Evolutionary conservation across 2,113 vertebrate genomes (phyloP).

Genomic region (Psittacara wagleri): DNA sequence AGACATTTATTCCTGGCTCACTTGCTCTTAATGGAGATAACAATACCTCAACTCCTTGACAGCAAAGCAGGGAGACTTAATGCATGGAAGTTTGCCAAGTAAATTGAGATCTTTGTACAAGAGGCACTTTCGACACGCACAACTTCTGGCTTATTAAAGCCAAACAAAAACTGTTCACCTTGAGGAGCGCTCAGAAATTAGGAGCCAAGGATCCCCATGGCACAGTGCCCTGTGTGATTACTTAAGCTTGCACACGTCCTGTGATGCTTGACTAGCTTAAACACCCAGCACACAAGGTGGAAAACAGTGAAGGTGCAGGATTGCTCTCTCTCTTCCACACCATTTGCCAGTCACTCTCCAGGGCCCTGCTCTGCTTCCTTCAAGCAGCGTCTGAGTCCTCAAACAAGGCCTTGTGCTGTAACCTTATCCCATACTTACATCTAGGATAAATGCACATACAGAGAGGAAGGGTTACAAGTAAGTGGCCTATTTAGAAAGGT

Average conservation of each 20-base stretch:
- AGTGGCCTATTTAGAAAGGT: slow-evolving; percentile 52
- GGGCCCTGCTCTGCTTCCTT: neutral
- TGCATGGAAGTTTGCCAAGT: slow-evolving; percentile 51
- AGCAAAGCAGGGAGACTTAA: slow-evolving; percentile 34
- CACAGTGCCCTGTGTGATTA: neutral
- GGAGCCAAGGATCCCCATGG: neutral
- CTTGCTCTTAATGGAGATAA: slow-evolving; percentile 56
- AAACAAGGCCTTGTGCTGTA: neutral
- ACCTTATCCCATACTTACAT: slow-evolving; percentile 5
- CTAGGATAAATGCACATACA: neutral
- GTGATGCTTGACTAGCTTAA: neutral
- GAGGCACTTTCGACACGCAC: slow-evolving; percentile 47
- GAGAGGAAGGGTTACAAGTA: neutral
- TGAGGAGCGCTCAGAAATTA: slow-evolving; percentile 21
- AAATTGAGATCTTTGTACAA: slow-evolving; percentile 58
- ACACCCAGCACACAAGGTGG: neutral
- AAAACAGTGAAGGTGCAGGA: rapidly evolving
- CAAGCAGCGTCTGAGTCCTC: neutral
- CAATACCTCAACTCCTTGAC: slow-evolving; percentile 48
- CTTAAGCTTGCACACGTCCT: neutral
- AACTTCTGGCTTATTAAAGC: slow-evolving; percentile 46
- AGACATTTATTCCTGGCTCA: slow-evolving; percentile 31
- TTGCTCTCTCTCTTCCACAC: neutral
- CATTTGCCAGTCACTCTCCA: neutral
- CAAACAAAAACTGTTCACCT: slow-evolving; percentile 28